Conservation (phyloP, 2,113 vertebrate genomes). For the Ivindomyrus marchei region DNA sequence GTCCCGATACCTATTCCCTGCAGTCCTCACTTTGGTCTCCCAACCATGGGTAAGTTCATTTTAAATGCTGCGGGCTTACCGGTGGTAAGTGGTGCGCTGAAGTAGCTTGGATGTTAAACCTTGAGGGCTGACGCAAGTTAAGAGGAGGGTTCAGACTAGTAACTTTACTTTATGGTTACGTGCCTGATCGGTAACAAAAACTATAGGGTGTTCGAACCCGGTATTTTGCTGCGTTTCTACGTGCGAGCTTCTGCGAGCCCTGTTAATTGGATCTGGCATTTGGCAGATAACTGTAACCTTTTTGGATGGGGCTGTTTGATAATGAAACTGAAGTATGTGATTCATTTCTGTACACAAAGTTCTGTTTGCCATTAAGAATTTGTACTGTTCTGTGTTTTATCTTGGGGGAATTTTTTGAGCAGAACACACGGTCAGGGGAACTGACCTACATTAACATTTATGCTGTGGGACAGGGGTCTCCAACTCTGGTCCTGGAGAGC, state of each 20-base stretch:
- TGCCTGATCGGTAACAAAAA: not conserved
- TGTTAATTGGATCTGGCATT: not conserved
- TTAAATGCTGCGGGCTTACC: not conserved
- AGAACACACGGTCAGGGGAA: not conserved
- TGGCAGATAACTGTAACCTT: not conserved
- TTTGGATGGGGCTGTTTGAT: not conserved
- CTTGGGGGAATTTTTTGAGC: not conserved
- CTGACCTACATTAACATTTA: not conserved
- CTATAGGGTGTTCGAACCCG: not conserved
- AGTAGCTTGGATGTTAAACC: too few relatives aligned
- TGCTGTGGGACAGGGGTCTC: not conserved
- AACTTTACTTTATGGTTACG: not conserved
- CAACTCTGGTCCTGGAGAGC: not conserved
- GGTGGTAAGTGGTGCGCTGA: too few relatives aligned
- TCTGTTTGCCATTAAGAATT: not conserved
- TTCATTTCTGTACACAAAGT: not conserved
- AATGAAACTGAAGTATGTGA: not conserved
- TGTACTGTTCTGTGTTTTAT: not conserved
- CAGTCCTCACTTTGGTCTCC: conserved; percentile 41
- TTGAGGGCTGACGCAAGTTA: not conserved
- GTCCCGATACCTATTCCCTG: conserved; percentile 36
- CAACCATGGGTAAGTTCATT: conserved; percentile 42
- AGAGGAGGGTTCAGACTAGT: not conserved
- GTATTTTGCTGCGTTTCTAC: not conserved
- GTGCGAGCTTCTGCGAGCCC: not conserved